Evolutionary conservation across 2,797 vertebrate species (phyloP), one percentile per base, ranked within the genome.

Genomic region (Sebastes minor): DNA sequence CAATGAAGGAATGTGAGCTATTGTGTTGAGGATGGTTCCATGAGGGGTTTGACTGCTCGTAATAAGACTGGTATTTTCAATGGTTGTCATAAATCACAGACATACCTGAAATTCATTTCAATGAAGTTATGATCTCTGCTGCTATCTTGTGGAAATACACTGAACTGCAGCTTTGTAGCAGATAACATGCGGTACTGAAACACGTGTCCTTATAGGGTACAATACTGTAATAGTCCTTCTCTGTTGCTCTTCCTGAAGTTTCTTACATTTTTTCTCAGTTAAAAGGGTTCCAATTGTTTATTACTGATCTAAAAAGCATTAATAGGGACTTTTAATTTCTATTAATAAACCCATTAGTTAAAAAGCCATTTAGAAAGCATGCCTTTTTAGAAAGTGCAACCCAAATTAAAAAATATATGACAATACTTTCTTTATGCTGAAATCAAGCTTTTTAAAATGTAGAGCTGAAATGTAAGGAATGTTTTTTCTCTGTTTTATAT

Each of bases 81-180:
- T 63, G 63, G 82, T 72, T 71, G 73, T 77, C 74, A 68, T 68
- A 30, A 78, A 74, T 83, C 76, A 76, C 35, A 76, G 56, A 14
- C 78, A 83, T 71, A 83, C 81, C 78, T 82, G 82, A 52, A 56
- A 82, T 85, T 71, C 3, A 52, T 71, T 35, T 25, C 13, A 55
- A 14, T 11, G 4, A 78, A 61, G 8, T 9, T 11, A 2, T 23
- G 81, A 81, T 22, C 73, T 92, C 78, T 92, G 80, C 83, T 88
- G 76, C 84, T 0, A 49, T 25, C 90, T 33, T 20, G 88, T 89
- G 93, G 87, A 77, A 1, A 1, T 0, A n/a, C 0, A 3, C 2
- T 0, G 8, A 86, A 88, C 72, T 87, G 75, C 82, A 82, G 9
- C 18, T 67, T 33, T 3, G 23, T 11, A 3, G 63, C 33, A 18